phyloP scores from a whole-genome alignment of 2,797 vertebrate species.

The Philypnodon macrostomus region DNA sequence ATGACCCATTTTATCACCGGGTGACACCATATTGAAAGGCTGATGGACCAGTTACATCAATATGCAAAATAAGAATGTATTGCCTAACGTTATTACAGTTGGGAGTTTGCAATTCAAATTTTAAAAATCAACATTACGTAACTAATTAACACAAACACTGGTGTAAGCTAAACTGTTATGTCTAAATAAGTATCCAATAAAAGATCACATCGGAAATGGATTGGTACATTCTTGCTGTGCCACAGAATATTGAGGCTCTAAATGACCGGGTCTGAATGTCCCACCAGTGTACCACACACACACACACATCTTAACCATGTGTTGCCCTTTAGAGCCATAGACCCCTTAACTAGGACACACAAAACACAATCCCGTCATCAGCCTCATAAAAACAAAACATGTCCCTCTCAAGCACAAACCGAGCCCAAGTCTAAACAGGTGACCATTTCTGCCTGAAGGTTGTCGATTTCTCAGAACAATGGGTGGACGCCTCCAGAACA shows the following conservation, averaged over 20 bases:
- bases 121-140: no score
- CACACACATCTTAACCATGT: slow-evolving; percentile 5
- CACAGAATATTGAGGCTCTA: no score
- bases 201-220: no score
- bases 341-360: slow-evolving; percentile 11
- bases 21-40: not conserved
- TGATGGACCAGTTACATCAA: not conserved
- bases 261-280: not conserved
- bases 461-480: slow-evolving; percentile 1
- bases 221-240: no score
- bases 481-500: slow-evolving; percentile 16
- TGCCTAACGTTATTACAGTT: no score
- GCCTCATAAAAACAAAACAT: not conserved
- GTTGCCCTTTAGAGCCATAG: slow-evolving; percentile 8
- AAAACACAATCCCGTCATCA: not conserved
- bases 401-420: slow-evolving; percentile 1
- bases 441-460: not conserved
- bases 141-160: no score
- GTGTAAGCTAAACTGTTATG: no score
- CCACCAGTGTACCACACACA: not conserved
- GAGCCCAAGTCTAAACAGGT: slow-evolving; percentile 3
- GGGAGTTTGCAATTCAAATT: no score
- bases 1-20: not conserved
- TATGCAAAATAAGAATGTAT: not conserved
- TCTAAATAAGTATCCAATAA: no score